These are phyloP conservation scores for Lasioglossum lativentre DNA, from an alignment of 2,888 invertebrate genomes.

Conservation along the genomic window DNA sequence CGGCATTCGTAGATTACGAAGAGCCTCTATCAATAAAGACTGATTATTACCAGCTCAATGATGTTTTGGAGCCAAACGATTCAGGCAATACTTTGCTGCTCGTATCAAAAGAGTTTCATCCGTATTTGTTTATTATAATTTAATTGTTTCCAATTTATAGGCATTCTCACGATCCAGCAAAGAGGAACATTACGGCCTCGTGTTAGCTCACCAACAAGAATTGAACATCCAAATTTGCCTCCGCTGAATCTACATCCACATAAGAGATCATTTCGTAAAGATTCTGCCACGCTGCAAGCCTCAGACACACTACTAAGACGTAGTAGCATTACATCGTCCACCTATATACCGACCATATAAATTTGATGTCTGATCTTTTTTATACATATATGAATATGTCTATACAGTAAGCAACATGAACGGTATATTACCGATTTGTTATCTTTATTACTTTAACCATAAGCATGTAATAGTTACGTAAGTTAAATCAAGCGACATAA, in stretches of 20 bases:
- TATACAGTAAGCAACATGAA: conserved; percentile 52
- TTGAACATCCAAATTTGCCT: conserved; percentile 93
- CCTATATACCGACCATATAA: conserved; percentile 81
- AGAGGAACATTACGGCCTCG: conserved; percentile 86
- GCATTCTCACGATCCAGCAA: conserved; percentile 73
- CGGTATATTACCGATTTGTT: conserved; percentile 56
- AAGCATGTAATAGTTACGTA: conserved; percentile 36
- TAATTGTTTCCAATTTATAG: conserved; percentile 62
- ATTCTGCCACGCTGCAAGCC: conserved; percentile 75
- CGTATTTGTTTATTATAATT: background rate
- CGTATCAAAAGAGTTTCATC: background rate
- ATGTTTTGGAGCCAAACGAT: conserved; percentile 83
- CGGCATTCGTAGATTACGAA: conserved; percentile 92
- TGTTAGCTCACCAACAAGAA: conserved; percentile 92
- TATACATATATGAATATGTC: conserved; percentile 33
- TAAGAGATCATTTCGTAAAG: conserved; percentile 81
- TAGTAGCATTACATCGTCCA: conserved; percentile 76
- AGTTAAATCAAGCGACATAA: conserved; percentile 46
- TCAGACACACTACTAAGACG: conserved; percentile 77
- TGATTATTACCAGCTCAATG: conserved; percentile 89
- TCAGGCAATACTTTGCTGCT: conserved; percentile 71
- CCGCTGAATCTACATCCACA: conserved; percentile 90
- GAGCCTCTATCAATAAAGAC: conserved; percentile 91
- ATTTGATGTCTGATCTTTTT: conserved; percentile 30
- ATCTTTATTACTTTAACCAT: conserved; percentile 52